Base-by-base conservation (phyloP, 1,140 invertebrate species). In the Drosophila bifasciata region DNA sequence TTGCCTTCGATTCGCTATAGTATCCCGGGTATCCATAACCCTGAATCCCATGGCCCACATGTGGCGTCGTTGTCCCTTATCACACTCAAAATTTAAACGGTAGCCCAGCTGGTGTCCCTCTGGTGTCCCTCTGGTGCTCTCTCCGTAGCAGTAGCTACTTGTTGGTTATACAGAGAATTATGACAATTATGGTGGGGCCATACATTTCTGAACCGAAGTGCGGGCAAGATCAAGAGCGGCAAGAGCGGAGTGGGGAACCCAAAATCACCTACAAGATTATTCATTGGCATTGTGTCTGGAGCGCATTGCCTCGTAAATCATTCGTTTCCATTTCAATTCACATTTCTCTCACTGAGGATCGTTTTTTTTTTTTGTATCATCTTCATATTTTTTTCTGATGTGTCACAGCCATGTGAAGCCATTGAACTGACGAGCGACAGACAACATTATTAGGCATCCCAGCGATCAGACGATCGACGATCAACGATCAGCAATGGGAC, bases 101-200 rank as follows among this genome's bases (percentile, higher is more conserved):
- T 88, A 83, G 83, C 83, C 85, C 83, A 88, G 83, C 84, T 88
- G 83, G 83, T 76, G 75, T 36, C 32, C 32, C 32, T 36, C 32
- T 36, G 32, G n/a, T n/a, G n/a, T n/a, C n/a, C n/a, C n/a, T n/a
- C n/a, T 36, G 55, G 43, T 63, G 60, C 67, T 21, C 53, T 25
- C 45, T 41, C 32, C 28, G 39, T 9, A 53, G 57, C 72, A 46
- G 73, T 67, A 78, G 83, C 83, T 78, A 77, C 77, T 86, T 78
- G 70, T 79, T 80, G 76, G 52, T 50, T 76, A 79, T 71, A 90
- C 73, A 90, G 60, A 83, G 51, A 71, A 84, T 80, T 90, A 90
- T 90, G 88, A 90, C 88, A 90, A 90, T 90, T 88, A 90, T 90
- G 79, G 88, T 72, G 53, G 44, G 79, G 50, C 76, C 79, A 89